A percentile compares a stretch with the other conserved stretches of the same genome.
phyloP scores from a whole-genome alignment of 2,888 invertebrate genomes.

The Lydus trimaculatus region DNA sequence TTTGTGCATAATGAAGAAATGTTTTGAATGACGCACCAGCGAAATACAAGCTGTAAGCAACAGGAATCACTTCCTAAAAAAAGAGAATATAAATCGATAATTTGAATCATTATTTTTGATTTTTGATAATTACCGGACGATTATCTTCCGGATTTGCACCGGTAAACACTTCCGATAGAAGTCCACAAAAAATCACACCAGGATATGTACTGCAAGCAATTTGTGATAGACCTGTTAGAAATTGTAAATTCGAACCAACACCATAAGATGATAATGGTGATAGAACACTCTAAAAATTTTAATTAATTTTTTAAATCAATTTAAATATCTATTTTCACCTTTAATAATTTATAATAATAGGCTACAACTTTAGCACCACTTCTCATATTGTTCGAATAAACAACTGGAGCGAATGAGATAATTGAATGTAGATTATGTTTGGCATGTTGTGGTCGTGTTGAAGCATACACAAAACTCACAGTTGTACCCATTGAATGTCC shows the following conservation, averaged over 20 bases:
- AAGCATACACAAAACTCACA: slow-evolving; percentile 71
- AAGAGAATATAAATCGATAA: not conserved
- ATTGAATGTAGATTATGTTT: slow-evolving; percentile 71
- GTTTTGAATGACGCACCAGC: slow-evolving; percentile 75
- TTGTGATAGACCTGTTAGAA: not conserved
- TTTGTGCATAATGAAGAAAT: slow-evolving; percentile 70
- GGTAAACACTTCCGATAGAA: not conserved
- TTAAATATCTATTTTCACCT: slow-evolving; percentile 25
- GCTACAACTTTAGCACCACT: slow-evolving; percentile 25
- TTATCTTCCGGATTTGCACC: not conserved
- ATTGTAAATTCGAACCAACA: not conserved
- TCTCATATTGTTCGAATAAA: slow-evolving; percentile 66
- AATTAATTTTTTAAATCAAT: slow-evolving; percentile 11
- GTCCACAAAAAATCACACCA: not conserved
- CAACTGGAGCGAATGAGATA: slow-evolving; percentile 73
- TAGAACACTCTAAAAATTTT: not conserved
- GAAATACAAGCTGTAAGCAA: slow-evolving; percentile 70
- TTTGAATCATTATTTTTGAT: not conserved
- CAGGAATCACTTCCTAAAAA: slow-evolving; percentile 66
- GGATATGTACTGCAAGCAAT: slow-evolving; percentile 1
- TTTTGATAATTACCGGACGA: slow-evolving; percentile 3
- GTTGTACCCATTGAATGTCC: slow-evolving; percentile 92
- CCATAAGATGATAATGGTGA: not conserved
- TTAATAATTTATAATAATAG: slow-evolving; percentile 14
- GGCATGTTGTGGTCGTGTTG: slow-evolving; percentile 68